Percentiles rank a stretch among this genome's conserved stretches.
Evolutionary conservation across 2,113 vertebrate genomes (phyloP).

Genomic region (Castor canadensis): DNA sequence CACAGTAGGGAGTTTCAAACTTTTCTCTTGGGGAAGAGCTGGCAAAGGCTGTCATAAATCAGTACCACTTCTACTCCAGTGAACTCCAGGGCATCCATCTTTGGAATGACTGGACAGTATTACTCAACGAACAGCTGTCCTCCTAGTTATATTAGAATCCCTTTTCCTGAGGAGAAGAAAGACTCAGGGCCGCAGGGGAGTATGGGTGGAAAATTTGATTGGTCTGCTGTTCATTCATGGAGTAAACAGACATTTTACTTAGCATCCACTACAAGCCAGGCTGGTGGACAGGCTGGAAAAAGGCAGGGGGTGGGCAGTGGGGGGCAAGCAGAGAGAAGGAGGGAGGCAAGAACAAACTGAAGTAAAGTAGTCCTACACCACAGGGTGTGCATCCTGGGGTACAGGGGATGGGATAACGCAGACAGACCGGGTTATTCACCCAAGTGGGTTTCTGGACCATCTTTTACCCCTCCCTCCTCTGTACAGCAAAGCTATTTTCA

Average conservation of each 20-base stretch:
- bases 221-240: neutral
- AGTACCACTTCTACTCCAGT: neutral
- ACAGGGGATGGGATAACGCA: rapidly evolving
- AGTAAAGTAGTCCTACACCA: rapidly evolving
- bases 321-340: too few relatives aligned
- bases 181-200: neutral
- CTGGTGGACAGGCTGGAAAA: neutral
- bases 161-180: neutral
- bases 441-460: neutral
- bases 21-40: neutral
- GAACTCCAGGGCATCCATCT: neutral
- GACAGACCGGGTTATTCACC: too few relatives aligned
- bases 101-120: neutral
- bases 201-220: neutral
- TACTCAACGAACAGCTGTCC: neutral
- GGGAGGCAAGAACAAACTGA: neutral
- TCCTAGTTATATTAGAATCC: neutral
- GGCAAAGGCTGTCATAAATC: too few relatives aligned
- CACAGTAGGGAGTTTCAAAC: too few relatives aligned
- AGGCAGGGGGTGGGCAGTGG: neutral
- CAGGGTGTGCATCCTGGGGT: rapidly evolving
- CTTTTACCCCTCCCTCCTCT: neutral
- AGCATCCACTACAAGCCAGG: too few relatives aligned
- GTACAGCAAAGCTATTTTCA: neutral
- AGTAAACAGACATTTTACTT: neutral